phyloP scores from a whole-genome alignment of 2,797 vertebrate genomes.

The Falco rusticolus region DNA sequence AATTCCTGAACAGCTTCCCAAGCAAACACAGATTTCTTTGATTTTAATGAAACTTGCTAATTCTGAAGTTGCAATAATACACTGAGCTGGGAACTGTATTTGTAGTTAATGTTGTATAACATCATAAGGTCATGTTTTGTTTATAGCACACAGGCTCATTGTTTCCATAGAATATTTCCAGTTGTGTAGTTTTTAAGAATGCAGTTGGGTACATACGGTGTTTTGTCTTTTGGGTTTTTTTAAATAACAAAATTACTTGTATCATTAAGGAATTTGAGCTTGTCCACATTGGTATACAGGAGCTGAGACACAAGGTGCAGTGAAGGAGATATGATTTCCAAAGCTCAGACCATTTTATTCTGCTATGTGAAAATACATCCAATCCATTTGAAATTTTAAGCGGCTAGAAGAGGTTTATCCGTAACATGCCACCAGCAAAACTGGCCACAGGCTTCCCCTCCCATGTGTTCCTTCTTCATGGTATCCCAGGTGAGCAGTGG shows the following conservation, averaged over 20 bases:
- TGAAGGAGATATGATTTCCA: not conserved
- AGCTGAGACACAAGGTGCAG: not conserved
- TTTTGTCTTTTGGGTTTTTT: not conserved
- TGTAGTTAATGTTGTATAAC: not conserved
- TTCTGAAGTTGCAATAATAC: not conserved
- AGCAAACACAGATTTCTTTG: not conserved
- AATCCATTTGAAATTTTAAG: not conserved
- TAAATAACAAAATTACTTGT: not conserved
- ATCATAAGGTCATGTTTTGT: not conserved
- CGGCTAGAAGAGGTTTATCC: not conserved
- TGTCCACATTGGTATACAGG: not conserved
- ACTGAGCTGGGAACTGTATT: not conserved
- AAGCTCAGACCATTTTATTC: not conserved
- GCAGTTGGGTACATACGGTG: fast-evolving
- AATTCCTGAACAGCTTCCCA: not conserved
- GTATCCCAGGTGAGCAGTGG: not conserved
- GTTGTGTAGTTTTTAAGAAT: not conserved
- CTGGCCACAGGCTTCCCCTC: not conserved
- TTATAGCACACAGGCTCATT: not conserved
- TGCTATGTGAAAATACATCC: not conserved
- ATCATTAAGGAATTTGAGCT: not conserved
- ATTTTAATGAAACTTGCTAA: not conserved
- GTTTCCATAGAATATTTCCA: not conserved
- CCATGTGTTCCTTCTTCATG: not conserved
- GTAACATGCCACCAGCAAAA: not conserved